Percentiles rank a stretch among this genome's conserved stretches.
These are phyloP conservation scores for Iphiclides podalirius DNA, from an alignment of 2,888 invertebrate genomes.

Conservation along the genomic window DNA sequence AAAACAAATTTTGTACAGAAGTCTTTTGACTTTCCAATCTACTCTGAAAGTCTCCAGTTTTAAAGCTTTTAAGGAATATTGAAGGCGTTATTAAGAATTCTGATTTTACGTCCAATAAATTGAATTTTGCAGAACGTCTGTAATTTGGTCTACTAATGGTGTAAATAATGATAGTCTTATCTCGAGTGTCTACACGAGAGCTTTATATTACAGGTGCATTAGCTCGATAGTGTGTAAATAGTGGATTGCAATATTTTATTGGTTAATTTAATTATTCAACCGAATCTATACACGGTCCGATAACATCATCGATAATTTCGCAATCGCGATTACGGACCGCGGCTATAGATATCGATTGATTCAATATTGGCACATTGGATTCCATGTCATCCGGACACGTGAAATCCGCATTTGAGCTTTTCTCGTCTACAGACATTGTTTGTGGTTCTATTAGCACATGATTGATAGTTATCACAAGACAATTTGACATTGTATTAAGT, in stretches of 20 bases:
- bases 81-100: too few species aligned
- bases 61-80: too few species aligned
- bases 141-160: too few species aligned
- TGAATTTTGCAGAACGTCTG: too few species aligned
- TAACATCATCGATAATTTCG: constrained; percentile 36
- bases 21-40: too few species aligned
- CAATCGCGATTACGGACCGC: constrained; percentile 31
- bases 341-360: constrained; percentile 49
- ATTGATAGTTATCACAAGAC: constrained; percentile 72
- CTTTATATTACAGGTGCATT: background rate
- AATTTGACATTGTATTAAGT: constrained; percentile 68
- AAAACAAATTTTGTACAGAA: too few species aligned
- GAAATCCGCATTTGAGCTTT: constrained; percentile 70
- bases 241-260: background rate
- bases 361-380: constrained; percentile 64
- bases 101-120: too few species aligned
- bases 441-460: constrained; percentile 72
- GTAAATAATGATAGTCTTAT: too few species aligned
- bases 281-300: constrained; percentile 22
- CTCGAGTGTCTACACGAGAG: too few species aligned
- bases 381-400: constrained; percentile 61
- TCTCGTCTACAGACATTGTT: constrained; percentile 61
- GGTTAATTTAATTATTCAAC: constrained; percentile 7
- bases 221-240: background rate
- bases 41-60: too few species aligned